Conservation (phyloP, 2,888 invertebrate species). For the Anoncus sp. region DNA sequence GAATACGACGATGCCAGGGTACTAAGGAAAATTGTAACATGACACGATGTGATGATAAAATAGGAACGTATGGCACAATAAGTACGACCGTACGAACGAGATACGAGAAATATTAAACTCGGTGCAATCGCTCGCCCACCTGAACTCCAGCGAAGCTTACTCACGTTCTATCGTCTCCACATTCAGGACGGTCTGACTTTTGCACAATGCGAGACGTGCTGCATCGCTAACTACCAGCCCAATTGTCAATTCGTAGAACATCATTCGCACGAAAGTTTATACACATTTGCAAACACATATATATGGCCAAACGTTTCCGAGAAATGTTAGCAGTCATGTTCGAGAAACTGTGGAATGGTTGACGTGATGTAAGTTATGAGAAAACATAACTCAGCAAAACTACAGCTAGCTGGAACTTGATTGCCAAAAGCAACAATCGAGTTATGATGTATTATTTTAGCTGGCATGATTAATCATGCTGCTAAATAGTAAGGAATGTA, state of each 20-base stretch:
- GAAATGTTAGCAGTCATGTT: not conserved
- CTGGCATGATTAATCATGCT: not conserved
- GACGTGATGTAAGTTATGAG: not conserved
- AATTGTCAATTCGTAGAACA: constrained; percentile 14
- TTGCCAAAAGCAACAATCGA: not conserved
- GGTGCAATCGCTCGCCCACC: constrained; percentile 38
- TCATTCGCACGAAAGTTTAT: constrained; percentile 26
- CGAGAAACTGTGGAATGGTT: constrained; percentile 16
- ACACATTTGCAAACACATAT: not conserved
- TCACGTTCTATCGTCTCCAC: constrained; percentile 16
- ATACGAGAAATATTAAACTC: constrained; percentile 42
- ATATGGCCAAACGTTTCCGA: not conserved
- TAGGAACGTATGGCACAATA: not conserved
- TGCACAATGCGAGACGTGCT: constrained; percentile 31
- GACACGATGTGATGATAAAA: constrained; percentile 31
- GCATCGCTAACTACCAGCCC: not conserved
- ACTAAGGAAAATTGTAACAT: constrained; percentile 25
- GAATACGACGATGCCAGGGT: not conserved
- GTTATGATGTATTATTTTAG: not conserved
- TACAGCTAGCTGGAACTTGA: not conserved
- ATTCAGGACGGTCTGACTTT: constrained; percentile 9
- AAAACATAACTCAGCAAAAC: not conserved
- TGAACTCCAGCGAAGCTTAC: constrained; percentile 32
- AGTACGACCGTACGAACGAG: constrained; percentile 30
- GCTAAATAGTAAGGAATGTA: no score